phyloP scores from a whole-genome alignment of 2,797 vertebrate species.

The Sebastes flavidus region DNA sequence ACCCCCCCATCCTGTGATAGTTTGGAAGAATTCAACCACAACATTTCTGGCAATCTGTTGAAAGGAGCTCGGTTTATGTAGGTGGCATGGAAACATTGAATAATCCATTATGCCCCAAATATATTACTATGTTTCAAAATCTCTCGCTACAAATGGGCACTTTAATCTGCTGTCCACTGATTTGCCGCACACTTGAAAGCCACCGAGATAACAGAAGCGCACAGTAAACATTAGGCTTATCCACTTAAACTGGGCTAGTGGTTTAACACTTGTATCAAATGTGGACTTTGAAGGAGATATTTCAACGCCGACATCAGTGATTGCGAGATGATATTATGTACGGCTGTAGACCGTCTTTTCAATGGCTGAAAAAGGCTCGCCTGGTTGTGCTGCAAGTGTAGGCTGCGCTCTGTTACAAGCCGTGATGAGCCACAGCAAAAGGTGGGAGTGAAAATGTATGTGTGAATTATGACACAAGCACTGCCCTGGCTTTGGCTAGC shows the following conservation, averaged over 20 bases:
- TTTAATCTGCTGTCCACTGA: slow-evolving; percentile 1
- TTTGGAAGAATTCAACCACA: neutral
- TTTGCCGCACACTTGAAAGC: neutral
- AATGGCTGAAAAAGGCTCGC: slow-evolving; percentile 64
- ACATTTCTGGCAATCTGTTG: neutral
- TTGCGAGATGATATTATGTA: neutral
- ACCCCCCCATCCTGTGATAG: neutral
- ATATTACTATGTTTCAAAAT: neutral
- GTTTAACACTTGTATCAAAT: slow-evolving; percentile 6
- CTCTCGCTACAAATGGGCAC: neutral
- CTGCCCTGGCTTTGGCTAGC: slow-evolving; percentile 50
- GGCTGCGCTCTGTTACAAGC: slow-evolving; percentile 66
- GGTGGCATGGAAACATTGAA: neutral
- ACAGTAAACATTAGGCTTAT: slow-evolving; percentile 42
- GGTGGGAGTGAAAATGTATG: slow-evolving; percentile 76
- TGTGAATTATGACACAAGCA: slow-evolving; percentile 72
- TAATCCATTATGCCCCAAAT: neutral
- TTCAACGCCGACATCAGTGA: neutral
- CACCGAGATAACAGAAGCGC: slow-evolving; percentile 24
- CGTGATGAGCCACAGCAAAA: slow-evolving; percentile 70
- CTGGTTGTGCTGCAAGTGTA: slow-evolving; percentile 60
- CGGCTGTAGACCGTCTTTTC: slow-evolving; percentile 12
- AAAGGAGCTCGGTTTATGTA: neutral
- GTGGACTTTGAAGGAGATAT: neutral
- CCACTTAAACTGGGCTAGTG: neutral